Conservation (phyloP, 1,140 invertebrate genomes). For the Atta texana region DNA sequence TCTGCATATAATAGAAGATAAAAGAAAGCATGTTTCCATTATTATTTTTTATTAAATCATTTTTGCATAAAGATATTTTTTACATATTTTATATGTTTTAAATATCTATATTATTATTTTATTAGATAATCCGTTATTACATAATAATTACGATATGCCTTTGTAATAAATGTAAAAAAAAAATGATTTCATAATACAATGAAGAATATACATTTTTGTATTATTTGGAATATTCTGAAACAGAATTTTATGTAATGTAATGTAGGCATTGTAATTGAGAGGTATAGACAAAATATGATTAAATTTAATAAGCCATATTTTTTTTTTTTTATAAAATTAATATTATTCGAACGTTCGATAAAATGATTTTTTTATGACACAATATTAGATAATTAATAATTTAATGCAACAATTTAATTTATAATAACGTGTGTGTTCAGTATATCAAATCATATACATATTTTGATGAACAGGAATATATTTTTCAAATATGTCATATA, state of each 20-base stretch:
- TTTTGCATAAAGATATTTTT: background rate
- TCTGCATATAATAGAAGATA: background rate
- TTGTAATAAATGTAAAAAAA: constrained; percentile 2
- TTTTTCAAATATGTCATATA: background rate
- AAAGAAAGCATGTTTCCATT: background rate
- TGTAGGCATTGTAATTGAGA: background rate
- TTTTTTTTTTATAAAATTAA: background rate
- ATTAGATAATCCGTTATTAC: background rate
- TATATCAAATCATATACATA: background rate
- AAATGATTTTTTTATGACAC: too few relatives aligned
- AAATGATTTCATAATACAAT: background rate
- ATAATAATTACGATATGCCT: background rate
- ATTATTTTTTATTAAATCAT: background rate
- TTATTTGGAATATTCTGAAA: background rate
- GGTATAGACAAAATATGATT: background rate
- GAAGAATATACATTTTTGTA: background rate
- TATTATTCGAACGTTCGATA: background rate
- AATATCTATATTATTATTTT: background rate
- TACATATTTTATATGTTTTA: background rate
- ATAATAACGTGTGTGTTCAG: background rate
- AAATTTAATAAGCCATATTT: constrained; percentile 1
- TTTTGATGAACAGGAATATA: background rate
- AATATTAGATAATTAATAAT: background rate
- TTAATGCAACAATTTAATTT: too few relatives aligned
- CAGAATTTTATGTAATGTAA: background rate